Conservation (phyloP, 2,797 vertebrate species). For the Falco columbarius region DNA sequence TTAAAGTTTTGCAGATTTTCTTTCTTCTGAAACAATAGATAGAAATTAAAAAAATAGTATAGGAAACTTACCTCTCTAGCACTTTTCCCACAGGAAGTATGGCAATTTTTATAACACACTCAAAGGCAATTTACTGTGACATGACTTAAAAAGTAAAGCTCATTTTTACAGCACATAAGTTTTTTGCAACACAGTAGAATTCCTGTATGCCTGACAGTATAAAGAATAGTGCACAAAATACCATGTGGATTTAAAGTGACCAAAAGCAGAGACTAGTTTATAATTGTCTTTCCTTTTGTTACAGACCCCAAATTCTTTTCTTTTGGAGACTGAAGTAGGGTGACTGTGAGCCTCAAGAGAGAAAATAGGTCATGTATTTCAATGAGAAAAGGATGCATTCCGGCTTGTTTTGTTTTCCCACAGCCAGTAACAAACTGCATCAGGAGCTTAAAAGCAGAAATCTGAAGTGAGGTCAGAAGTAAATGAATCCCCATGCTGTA, state of each 20-base stretch:
- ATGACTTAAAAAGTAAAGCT: constrained; percentile 33
- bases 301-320: background rate
- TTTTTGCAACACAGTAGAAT: constrained; percentile 2
- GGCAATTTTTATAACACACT: constrained; percentile 2
- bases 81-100: background rate
- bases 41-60: background rate
- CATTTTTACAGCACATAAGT: background rate
- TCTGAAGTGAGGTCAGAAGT: background rate
- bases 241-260: background rate
- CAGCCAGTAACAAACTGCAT: background rate
- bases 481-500: background rate
- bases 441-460: constrained; percentile 5
- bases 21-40: background rate
- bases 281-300: background rate
- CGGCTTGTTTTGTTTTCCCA: background rate
- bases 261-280: background rate
- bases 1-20: background rate
- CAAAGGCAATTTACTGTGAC: constrained; percentile 17
- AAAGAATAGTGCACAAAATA: background rate
- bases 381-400: background rate
- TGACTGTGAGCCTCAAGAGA: background rate
- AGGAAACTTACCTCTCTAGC: background rate
- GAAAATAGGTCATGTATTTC: background rate
- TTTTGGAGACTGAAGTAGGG: background rate
- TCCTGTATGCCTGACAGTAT: background rate